phyloP scores from a whole-genome alignment of 1,140 invertebrate genomes.

The Hycleus phaleratus region DNA sequence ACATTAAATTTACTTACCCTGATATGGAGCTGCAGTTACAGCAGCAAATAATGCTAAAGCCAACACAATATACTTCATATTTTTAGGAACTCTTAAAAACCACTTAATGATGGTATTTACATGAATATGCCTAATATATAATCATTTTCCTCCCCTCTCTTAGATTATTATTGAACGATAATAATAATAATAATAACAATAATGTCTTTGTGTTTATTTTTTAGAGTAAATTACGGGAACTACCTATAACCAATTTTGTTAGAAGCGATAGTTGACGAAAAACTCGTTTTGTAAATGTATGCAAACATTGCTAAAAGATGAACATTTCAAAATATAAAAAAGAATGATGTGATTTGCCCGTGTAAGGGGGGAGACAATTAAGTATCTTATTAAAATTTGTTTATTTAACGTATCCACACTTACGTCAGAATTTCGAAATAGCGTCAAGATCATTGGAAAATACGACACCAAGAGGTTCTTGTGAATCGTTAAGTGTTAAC shows the following conservation, averaged over 20 bases:
- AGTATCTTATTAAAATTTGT: no score
- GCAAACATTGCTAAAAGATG: not conserved
- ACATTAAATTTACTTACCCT: not conserved
- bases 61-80: conserved; percentile 4
- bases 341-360: not conserved
- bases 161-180: no score
- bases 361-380: no score
- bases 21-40: conserved; percentile 2
- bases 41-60: not conserved
- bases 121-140: no score
- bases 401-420: no score
- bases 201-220: not conserved
- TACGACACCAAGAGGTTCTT: no score
- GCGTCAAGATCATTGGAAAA: no score
- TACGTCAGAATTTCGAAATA: no score
- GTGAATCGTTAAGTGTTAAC: no score
- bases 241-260: not conserved
- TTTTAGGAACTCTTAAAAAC: not conserved
- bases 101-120: no score
- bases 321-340: not conserved
- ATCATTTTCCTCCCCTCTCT: no score
- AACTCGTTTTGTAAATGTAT: conserved; percentile 3
- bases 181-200: not conserved
- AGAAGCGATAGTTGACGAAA: not conserved
- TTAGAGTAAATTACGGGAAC: conserved; percentile 5